These are phyloP conservation scores for Brachyistius frenatus DNA, from an alignment of 2,113 vertebrate species.

Conservation along the genomic window DNA sequence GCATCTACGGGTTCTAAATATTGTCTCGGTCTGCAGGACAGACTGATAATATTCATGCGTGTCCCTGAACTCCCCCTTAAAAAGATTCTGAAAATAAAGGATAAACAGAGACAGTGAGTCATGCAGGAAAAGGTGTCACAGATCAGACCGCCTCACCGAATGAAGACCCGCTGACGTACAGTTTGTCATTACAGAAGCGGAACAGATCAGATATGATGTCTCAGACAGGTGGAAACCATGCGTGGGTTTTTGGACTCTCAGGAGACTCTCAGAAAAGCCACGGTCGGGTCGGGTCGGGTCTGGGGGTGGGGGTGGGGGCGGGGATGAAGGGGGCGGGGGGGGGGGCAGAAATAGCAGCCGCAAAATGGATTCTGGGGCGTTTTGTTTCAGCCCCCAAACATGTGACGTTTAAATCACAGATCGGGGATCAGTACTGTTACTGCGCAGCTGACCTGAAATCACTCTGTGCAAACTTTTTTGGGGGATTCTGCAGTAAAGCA, in stretches of 20 bases:
- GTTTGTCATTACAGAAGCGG: neutral
- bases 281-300: neutral
- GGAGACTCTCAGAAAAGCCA: conserved; percentile 5
- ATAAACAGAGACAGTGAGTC: conserved; percentile 12
- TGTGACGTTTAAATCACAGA: neutral
- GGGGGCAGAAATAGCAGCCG: conserved; percentile 25
- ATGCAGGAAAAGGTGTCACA: conserved; percentile 2
- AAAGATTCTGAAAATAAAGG: neutral
- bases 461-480: too few relatives aligned
- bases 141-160: neutral
- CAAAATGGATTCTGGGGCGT: conserved; percentile 23
- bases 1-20: too few relatives aligned
- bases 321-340: too few relatives aligned
- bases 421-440: neutral
- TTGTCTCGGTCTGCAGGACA: too few relatives aligned
- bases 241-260: conserved; percentile 24
- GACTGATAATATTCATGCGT: too few relatives aligned
- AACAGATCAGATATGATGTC: neutral
- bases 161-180: neutral
- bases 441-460: neutral
- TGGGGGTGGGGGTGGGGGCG: neutral
- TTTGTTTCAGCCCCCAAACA: neutral
- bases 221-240: conserved; percentile 29
- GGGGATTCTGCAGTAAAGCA: too few relatives aligned
- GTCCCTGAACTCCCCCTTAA: too few relatives aligned